Base-by-base conservation (phyloP, 1,140 invertebrate species). In the Pemphigus obesinymphae region DNA sequence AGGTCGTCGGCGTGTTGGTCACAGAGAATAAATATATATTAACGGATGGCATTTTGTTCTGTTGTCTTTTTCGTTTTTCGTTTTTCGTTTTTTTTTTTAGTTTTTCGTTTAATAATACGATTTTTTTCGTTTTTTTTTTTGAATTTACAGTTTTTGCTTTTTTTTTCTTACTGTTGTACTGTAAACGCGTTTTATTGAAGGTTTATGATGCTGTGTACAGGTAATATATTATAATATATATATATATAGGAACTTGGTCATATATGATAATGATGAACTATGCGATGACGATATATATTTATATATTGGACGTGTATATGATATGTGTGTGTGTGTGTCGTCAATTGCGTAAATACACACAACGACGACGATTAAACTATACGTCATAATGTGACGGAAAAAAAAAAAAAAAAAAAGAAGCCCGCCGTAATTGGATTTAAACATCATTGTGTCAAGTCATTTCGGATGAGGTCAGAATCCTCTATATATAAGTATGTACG, bases 371-470 rank as follows among this genome's bases (percentile, higher is more conserved):
- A 43, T 34, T 40, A 23, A 15, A 66, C 58, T 66, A 37, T n/a
- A 37, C 15, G 10, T 17, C 31, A 66, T 34, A 66, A 66, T 17
- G 37, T 68, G 66, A 72, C 26, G 2, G 8, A 26, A 29, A 31
- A 29, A 72, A 72, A 68, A 68, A 48, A 48, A 72, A 20, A n/a
- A 29, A 61, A 63, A 31, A 17, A 63, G 2, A n/a, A n/a, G 7
- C 23, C 26, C 5, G n/a, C 5, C 43, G 43, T 73, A 73, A 73
- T 73, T 73, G 43, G 45, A 73, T 73, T 73, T 73, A 73, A 73
- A 73, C 45, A 45, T 73, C 70, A 50, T 73, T 73, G 70, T 73
- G 70, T 73, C 70, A 31, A 73, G 70, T 73, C 70, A 73, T 73
- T 50, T 73, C 45, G 26, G 70, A 73, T 50, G 70, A 73, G 43